A percentile compares a stretch with the other conserved stretches of the same genome.
phyloP scores from a whole-genome alignment of 2,113 vertebrate genomes.

The Marcusenius ussheri region DNA sequence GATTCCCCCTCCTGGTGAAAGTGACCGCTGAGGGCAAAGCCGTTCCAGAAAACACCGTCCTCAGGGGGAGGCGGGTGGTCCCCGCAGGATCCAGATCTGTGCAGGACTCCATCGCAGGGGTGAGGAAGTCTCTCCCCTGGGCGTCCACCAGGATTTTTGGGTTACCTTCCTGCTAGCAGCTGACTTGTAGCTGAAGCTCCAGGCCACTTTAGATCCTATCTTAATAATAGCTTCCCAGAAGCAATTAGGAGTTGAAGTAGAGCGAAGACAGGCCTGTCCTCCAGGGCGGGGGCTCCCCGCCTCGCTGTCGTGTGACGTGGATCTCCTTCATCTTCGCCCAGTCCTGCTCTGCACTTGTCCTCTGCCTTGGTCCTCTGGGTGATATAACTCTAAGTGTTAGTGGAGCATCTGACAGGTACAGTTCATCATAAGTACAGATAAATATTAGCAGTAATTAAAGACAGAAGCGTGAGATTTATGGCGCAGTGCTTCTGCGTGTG shows the following conservation, averaged over 20 bases:
- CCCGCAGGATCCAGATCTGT: not conserved
- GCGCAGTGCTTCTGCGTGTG: not conserved
- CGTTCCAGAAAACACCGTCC: not conserved
- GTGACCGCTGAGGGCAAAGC: not conserved
- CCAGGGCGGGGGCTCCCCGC: not conserved
- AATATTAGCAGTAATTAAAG: slow-evolving; percentile 6
- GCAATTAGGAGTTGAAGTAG: slow-evolving; percentile 6
- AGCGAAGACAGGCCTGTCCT: not conserved
- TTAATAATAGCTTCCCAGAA: slow-evolving; percentile 3
- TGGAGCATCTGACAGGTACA: not conserved
- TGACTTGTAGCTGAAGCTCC: not conserved
- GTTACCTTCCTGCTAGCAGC: not conserved
- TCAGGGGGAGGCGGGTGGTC: not conserved
- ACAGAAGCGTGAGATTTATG: not conserved
- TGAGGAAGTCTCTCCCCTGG: not conserved
- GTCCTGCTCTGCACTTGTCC: not conserved
- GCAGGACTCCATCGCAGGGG: not conserved
- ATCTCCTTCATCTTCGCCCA: not conserved
- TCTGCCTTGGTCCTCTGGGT: not conserved
- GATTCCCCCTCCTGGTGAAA: not conserved
- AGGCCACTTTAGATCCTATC: not conserved
- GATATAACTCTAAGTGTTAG: not conserved
- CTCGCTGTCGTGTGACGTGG: not conserved
- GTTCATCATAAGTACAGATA: slow-evolving; percentile 5
- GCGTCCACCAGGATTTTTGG: not conserved